Conservation (phyloP, 2,797 vertebrate species). For the Myotis pilosus region DNA sequence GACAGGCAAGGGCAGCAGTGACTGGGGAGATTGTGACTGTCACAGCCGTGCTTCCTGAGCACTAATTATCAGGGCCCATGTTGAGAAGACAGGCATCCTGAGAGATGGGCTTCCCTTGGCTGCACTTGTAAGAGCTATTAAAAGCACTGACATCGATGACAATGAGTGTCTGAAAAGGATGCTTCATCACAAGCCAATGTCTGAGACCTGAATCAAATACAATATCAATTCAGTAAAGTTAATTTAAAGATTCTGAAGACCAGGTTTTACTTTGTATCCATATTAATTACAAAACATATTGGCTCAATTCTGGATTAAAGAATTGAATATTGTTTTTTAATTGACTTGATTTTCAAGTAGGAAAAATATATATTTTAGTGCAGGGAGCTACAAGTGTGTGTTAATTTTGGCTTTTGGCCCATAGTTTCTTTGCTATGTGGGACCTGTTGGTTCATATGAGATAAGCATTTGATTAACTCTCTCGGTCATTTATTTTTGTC, state of each 20-base stretch:
- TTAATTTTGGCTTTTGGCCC: neutral
- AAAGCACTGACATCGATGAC: neutral
- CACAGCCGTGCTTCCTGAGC: neutral
- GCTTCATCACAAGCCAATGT: neutral
- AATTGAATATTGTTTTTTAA: constrained; percentile 41
- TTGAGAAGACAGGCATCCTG: neutral
- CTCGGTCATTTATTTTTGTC: neutral
- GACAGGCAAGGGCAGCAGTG: neutral
- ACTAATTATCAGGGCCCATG: neutral
- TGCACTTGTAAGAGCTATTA: neutral
- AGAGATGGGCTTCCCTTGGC: neutral
- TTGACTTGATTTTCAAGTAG: neutral
- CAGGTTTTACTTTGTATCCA: neutral
- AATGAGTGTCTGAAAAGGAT: neutral
- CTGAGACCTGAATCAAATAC: neutral
- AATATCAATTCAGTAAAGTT: neutral
- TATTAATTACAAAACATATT: constrained; percentile 17
- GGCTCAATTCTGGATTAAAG: neutral
- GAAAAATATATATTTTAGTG: neutral
- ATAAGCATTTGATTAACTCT: neutral
- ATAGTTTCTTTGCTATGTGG: neutral
- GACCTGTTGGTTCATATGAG: neutral
- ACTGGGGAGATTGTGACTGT: neutral
- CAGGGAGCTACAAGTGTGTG: neutral
- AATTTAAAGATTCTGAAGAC: neutral